A percentile compares a stretch with the other conserved stretches of the same genome.
Conservation (phyloP, 2,113 vertebrate species). For the Brachirus orientalis region DNA sequence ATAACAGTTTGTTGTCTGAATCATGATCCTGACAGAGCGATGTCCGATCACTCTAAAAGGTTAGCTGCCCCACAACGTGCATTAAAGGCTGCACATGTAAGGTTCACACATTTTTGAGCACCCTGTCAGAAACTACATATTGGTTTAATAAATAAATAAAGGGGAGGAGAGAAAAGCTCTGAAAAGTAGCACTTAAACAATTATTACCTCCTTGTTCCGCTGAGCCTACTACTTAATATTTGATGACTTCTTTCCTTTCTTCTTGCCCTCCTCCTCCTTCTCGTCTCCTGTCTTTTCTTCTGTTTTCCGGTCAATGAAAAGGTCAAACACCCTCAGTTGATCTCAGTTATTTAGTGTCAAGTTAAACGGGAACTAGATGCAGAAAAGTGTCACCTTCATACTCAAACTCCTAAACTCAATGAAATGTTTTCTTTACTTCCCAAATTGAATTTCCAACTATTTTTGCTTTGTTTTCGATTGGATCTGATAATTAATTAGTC, state of each 20-base stretch:
- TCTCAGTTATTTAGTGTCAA: slow-evolving; percentile 53
- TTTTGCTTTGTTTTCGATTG: too few relatives aligned
- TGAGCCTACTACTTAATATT: slow-evolving; percentile 84
- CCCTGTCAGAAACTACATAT: neutral
- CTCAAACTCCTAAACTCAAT: neutral
- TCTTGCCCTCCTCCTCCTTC: slow-evolving; percentile 31
- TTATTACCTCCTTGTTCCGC: slow-evolving; percentile 82
- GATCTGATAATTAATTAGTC: too few relatives aligned
- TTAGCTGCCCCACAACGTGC: neutral
- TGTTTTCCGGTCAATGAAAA: slow-evolving; percentile 44
- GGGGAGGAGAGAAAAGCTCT: slow-evolving; percentile 47
- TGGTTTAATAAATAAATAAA: slow-evolving; percentile 80
- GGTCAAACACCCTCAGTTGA: slow-evolving; percentile 51
- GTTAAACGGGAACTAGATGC: neutral
- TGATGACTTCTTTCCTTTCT: slow-evolving; percentile 75
- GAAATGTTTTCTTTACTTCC: slow-evolving; percentile 1
- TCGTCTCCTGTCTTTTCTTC: slow-evolving; percentile 30
- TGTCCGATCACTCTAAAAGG: slow-evolving; percentile 13
- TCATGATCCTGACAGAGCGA: slow-evolving; percentile 7
- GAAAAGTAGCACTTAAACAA: slow-evolving; percentile 85
- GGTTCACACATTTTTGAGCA: too few relatives aligned
- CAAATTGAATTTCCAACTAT: neutral
- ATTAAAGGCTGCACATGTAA: neutral
- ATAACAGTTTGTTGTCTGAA: slow-evolving; percentile 49
- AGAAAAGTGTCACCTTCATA: slow-evolving; percentile 26